Conservation (phyloP, 2,888 invertebrate genomes). For the Cerastis leucographa region DNA sequence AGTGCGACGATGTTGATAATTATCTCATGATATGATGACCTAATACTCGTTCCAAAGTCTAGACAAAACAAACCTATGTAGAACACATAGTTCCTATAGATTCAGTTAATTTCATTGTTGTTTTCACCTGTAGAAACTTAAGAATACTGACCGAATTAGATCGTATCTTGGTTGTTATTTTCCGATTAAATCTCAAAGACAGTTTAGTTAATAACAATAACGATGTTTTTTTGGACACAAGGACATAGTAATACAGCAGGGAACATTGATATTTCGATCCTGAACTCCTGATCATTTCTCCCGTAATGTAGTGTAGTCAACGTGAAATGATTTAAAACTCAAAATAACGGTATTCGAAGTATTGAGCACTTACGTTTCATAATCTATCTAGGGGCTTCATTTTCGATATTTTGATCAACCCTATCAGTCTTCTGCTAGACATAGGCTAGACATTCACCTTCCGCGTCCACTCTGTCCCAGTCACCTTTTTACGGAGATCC, state of each 20-base stretch:
- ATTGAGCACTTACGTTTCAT: not conserved
- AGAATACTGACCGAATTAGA: constrained; percentile 26
- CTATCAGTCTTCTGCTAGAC: not conserved
- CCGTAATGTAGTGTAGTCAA: not conserved
- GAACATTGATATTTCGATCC: not conserved
- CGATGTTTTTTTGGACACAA: not conserved
- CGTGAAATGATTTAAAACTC: not conserved
- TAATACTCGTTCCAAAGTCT: constrained; percentile 35
- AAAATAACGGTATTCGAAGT: not conserved
- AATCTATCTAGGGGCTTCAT: not conserved
- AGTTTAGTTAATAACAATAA: constrained; percentile 10
- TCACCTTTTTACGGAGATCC: not conserved
- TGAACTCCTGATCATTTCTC: not conserved
- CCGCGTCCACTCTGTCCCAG: not conserved
- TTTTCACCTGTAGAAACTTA: constrained; percentile 9
- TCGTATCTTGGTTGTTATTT: constrained; percentile 31
- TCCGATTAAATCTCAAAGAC: constrained; percentile 4
- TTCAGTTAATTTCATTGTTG: not conserved
- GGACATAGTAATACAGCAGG: not conserved
- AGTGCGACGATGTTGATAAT: not conserved
- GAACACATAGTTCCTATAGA: not conserved
- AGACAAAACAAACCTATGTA: constrained; percentile 20
- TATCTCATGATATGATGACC: constrained; percentile 7
- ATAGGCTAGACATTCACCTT: not conserved
- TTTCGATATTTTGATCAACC: not conserved